Conservation (phyloP, 2,888 invertebrate species). For the Ormyrus pomaceus region DNA sequence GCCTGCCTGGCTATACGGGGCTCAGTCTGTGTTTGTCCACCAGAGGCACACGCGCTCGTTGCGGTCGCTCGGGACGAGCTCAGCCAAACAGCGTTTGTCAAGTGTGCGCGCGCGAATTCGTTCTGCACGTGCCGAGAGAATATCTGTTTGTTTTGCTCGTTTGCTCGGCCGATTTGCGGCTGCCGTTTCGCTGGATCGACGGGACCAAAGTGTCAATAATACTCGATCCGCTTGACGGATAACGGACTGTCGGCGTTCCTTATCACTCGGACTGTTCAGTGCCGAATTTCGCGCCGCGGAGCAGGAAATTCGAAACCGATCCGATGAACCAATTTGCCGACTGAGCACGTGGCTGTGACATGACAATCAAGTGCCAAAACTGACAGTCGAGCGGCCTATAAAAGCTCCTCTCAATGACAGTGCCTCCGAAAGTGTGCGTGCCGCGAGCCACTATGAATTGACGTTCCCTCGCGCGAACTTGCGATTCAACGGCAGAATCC, state of each 20-base stretch:
- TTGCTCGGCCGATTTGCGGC: too few species aligned
- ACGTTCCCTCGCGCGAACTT: too few species aligned
- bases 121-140: too few species aligned
- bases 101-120: too few species aligned
- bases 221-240: not conserved
- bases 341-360: not conserved
- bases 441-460: too few species aligned
- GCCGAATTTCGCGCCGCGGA: not conserved
- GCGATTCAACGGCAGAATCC: too few species aligned
- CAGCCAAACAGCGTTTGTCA: too few species aligned
- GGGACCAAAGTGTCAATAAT: not conserved
- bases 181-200: not conserved
- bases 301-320: not conserved
- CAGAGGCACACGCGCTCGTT: constrained; percentile 67
- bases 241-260: not conserved
- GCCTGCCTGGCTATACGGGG: constrained; percentile 54
- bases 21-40: constrained; percentile 75
- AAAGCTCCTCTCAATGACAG: not conserved
- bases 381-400: not conserved
- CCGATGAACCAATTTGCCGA: too few species aligned
- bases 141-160: too few species aligned
- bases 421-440: not conserved
- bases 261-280: not conserved
- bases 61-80: too few species aligned
- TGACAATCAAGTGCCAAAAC: not conserved